Evolutionary conservation across 1,140 invertebrate genomes (phyloP), one percentile per base, ranked within the genome.

Genomic region (Thaumetopoea pityocampa): DNA sequence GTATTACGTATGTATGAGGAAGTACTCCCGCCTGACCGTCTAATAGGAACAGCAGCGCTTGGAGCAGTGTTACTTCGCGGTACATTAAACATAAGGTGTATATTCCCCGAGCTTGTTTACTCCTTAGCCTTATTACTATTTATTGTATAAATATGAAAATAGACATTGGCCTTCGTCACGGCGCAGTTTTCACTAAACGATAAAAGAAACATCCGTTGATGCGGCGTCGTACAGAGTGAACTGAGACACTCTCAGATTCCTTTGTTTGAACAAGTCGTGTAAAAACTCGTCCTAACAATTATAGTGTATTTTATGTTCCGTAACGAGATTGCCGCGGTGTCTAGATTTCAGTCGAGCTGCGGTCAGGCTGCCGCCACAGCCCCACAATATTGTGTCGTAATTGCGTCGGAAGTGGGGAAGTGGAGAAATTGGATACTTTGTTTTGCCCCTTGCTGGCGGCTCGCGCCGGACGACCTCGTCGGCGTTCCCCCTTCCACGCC

Each of bases 351-450:
- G 58, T 27, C 52, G 37, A 51, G 45, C 65, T 78, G 72, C 60
- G 76, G 76, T 74, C 71, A 62, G 59, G 42, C 56, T 43, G 51
- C 30, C 44, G 56, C 66, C 54, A 48, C 67, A 62, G 62, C 66
- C 58, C 61, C 60, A 63, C 64, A 57, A 63, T 67, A 65, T 61
- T 70, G 68, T 76, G 59, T 67, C 62, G 74, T 78, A 76, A 82
- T 76, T 77, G 66, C 66, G 57, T 73, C 68, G 74, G 78, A 82
- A 82, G 65, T 77, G 70, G 74, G 72, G 71, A 77, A 71, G 66
- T 70, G 62, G 65, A 69, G 72, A 80, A 80, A 80, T 80, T 74
- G 63, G 71, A 81, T 79, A 79, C 68, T 78, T 71, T 68, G 70
- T 79, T 68, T 74, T 68, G 55, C 62, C 67, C 60, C 55, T 52